Conservation (phyloP, 2,797 vertebrate genomes). For the Catostomus latipinnis region DNA sequence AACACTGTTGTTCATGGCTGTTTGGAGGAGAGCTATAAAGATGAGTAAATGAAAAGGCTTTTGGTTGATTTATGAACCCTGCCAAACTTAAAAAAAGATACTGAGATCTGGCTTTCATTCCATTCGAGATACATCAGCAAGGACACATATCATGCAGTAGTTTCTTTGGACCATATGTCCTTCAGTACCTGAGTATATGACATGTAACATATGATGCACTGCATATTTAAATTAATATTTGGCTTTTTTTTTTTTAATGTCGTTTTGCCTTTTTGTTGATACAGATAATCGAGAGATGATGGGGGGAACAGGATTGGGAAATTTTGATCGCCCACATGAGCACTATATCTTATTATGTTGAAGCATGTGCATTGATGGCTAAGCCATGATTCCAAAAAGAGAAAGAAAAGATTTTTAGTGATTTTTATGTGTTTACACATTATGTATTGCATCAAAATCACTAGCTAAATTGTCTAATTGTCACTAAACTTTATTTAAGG, state of each 20-base stretch:
- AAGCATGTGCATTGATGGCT: too few species aligned
- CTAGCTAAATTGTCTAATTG: too few species aligned
- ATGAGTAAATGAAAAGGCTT: slow-evolving; percentile 48
- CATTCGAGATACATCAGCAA: slow-evolving; percentile 2
- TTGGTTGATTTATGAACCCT: slow-evolving; percentile 51
- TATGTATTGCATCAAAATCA: too few species aligned
- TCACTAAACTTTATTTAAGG: too few species aligned
- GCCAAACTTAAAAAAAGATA: neutral
- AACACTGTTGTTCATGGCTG: slow-evolving; percentile 41
- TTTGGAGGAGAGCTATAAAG: slow-evolving; percentile 43
- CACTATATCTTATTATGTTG: too few species aligned
- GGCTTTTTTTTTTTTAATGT: neutral
- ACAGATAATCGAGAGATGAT: too few species aligned
- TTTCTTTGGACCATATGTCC: slow-evolving; percentile 9
- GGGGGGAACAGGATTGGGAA: too few species aligned
- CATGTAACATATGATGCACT: neutral
- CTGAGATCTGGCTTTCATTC: neutral
- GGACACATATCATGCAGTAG: slow-evolving; percentile 5
- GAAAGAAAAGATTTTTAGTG: too few species aligned
- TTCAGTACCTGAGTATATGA: neutral
- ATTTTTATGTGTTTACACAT: too few species aligned
- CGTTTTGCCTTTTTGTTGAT: neutral
- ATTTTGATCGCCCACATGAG: too few species aligned
- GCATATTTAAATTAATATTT: neutral
- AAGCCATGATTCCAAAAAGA: too few species aligned